phyloP scores from a whole-genome alignment of 2,113 vertebrate species.

The Notothenia rossii region DNA sequence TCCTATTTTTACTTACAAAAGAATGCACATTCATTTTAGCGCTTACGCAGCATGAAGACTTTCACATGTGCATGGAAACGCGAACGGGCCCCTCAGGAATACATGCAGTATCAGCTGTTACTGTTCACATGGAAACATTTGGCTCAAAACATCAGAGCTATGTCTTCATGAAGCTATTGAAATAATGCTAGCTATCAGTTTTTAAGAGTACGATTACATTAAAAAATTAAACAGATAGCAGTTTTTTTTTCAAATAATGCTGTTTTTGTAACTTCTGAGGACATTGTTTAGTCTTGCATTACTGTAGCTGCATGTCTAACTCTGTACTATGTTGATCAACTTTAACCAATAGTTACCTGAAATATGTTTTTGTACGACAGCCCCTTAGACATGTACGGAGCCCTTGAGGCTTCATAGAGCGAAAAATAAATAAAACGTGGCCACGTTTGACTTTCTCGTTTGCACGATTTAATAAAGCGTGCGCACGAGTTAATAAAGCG shows the following conservation, averaged over 20 bases:
- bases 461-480: no score
- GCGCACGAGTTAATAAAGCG: no score
- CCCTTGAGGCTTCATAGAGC: no score
- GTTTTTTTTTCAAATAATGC: not conserved
- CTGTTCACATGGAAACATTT: not conserved
- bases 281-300: not conserved
- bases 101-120: slow-evolving; percentile 21
- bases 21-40: slow-evolving; percentile 21
- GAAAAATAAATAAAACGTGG: no score
- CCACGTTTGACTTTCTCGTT: no score
- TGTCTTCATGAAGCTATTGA: not conserved
- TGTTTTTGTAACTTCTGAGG: not conserved
- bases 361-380: no score
- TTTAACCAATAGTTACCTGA: no score
- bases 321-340: no score
- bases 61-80: slow-evolving; percentile 10
- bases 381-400: no score
- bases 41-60: not conserved
- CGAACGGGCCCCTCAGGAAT: not conserved
- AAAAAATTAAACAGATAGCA: not conserved
- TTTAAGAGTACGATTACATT: not conserved
- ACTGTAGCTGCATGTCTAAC: no score
- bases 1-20: slow-evolving; percentile 10
- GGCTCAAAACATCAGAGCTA: not conserved
- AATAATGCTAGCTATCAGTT: not conserved